Base-by-base conservation (phyloP, 2,888 invertebrate species). In the Conops quadrifasciatus region DNA sequence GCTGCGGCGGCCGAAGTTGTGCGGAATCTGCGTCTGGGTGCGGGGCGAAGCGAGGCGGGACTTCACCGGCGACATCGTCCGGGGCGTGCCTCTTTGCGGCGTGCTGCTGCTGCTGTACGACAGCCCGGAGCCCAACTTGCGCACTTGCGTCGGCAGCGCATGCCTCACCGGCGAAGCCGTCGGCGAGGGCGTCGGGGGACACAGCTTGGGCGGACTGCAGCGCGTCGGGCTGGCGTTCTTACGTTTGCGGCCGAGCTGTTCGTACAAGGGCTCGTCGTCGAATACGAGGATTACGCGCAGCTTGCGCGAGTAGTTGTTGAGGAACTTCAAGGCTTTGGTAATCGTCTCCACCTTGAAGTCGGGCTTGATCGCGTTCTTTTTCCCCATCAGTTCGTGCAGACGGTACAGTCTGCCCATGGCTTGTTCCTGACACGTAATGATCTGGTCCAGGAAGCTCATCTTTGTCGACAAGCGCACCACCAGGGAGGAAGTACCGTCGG, bases 271-370 rank as follows among this genome's bases (percentile, higher is more conserved):
- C 43, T 72, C 71, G 11, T 75, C 73, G 13, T 78, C 76, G 70
- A 78, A 78, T 7, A 77, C 70, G 30, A 78, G 7, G 0, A 76
- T 26, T 11, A 77, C n/a, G 11, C 73, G 74, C 4, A 77, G 19
- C 69, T 75, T 77, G 5, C 70, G 72, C n/a, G 72, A 62, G 24
- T 67, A 68, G 15, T 72, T 74, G 21, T 71, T 73, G 1, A 77
- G 21, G 51, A 75, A 77, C 26, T 72, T 65, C 68, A 78, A 63
- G 1, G 74, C 74, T n/a, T 75, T 76, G 0, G 71, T 62, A 4
- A 76, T 58, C 15, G 75, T 43, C n/a, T 77, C 74, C n/a, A 64
- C 64, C 67, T 75, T 75, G 24, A 71, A 74, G 2, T 75, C 77
- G 0, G 36, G 30, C 53, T 73, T 73, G 30, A 21, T 26, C 2